Evolutionary conservation across 2,888 invertebrate genomes (phyloP), one percentile per base, ranked within the genome.

Genomic region (Horisme vitalbata): DNA sequence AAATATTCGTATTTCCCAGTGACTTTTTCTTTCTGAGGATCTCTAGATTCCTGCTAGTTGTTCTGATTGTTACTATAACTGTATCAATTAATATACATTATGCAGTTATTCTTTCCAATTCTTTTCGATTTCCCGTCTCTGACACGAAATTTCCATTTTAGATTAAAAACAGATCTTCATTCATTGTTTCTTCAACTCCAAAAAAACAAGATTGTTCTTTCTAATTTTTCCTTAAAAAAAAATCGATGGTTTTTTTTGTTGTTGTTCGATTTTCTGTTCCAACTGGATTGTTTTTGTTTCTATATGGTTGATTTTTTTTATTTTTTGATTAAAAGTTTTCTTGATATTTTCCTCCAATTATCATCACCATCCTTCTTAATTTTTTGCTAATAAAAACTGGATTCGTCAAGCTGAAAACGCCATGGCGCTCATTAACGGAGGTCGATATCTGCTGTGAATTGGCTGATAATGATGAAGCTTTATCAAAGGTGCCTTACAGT

Each of bases 161-260:
- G 33, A 61, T 31, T n/a, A 79, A 63, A 51, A 54, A 54, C 6
- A 63, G 32, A 8, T 59, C 53, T 6, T 51, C n/a, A 31, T 63
- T 54, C 49, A 60, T 55, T 1, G 10, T 28, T 30, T 57, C 57
- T 44, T 55, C 51, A 9, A 65, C 30, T 2, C 63, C 63, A 43
- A 65, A 62, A 63, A 58, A 27, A 63, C 34, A 1, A 63, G 1
- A 10, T 65, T 61, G 53, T 50, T 61, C n/a, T 38, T 55, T 56
- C 55, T 47, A 3, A 52, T 6, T 18, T 56, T 45, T 24, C 45
- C 59, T 2, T 62, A n/a, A 58, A 30, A 62, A 20, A 14, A 33
- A 39, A 1, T 61, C 45, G n/a, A 65, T 59, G 7, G 45, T n/a
- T n/a, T 52, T 52, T 51, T 57, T 48, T 59, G 55, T 46, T 65